These are phyloP conservation scores for Xiphophorus birchmanni DNA, from an alignment of 2,797 vertebrate species.

Conservation along the genomic window DNA sequence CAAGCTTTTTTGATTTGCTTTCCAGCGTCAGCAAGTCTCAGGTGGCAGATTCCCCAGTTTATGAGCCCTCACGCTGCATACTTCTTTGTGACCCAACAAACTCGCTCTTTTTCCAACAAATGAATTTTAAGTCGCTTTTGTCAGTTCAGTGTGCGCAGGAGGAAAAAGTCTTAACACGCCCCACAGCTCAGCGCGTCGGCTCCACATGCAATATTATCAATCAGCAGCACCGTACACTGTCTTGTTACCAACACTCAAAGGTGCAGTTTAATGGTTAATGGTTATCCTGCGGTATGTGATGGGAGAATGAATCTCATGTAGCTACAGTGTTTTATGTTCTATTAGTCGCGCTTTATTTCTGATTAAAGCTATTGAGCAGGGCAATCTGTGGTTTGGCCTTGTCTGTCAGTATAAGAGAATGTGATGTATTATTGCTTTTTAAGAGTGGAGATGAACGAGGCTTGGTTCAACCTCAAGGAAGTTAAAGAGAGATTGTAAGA, in stretches of 20 bases:
- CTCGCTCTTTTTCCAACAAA: conserved; percentile 47
- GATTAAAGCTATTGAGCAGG: conserved; percentile 57
- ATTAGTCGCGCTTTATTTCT: conserved; percentile 56
- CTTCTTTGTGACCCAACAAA: conserved; percentile 60
- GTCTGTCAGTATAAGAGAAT: conserved; percentile 61
- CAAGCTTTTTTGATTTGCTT: conserved; percentile 71
- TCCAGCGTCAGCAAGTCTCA: conserved; percentile 74
- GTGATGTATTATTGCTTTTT: conserved; percentile 60
- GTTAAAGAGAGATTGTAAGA: conserved; percentile 59
- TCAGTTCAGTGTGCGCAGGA: conserved; percentile 41
- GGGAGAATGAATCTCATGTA: conserved; percentile 71
- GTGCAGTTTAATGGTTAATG: conserved; percentile 64
- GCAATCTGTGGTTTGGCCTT: conserved; percentile 58
- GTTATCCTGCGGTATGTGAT: conserved; percentile 67
- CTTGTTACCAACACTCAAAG: conserved; percentile 67
- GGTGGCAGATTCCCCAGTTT: conserved; percentile 76
- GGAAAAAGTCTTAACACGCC: conserved; percentile 42
- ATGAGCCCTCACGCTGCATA: conserved; percentile 60
- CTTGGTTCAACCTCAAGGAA: conserved; percentile 53
- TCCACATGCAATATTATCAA: conserved; percentile 59
- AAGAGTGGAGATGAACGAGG: conserved; percentile 33
- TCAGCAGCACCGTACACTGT: conserved; percentile 68
- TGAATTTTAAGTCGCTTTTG: conserved; percentile 56
- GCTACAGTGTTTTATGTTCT: conserved; percentile 72
- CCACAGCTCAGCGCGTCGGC: conserved; percentile 47